Conservation (phyloP, 1,140 invertebrate genomes). For the Drosophila mauritiana region DNA sequence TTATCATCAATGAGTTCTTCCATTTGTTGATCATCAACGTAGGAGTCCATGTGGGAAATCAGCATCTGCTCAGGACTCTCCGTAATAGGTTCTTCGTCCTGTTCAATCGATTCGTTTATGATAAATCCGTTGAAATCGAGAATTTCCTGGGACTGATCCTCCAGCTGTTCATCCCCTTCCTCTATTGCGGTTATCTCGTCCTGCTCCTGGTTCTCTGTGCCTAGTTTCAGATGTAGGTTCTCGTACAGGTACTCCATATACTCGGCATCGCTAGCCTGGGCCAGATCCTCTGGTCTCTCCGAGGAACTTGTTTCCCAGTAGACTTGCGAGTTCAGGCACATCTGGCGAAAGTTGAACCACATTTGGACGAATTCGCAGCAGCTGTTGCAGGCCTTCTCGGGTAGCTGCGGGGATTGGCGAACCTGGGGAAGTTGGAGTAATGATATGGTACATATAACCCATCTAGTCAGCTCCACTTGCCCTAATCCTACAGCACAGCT, state of each 20-base stretch:
- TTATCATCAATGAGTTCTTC: constrained; percentile 20
- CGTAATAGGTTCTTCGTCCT: neutral
- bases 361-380: constrained; percentile 64
- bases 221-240: constrained; percentile 15
- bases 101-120: neutral
- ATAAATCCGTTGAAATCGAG: constrained; percentile 5
- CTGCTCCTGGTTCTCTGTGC: neutral
- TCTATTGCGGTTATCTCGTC: constrained; percentile 5
- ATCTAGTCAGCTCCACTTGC: constrained; percentile 15
- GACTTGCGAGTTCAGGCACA: constrained; percentile 73
- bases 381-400: constrained; percentile 49
- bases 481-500: constrained; percentile 65
- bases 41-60: constrained; percentile 23
- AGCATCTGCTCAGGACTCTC: neutral
- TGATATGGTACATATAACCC: neutral
- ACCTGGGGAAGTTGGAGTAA: constrained; percentile 26
- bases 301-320: constrained; percentile 50
- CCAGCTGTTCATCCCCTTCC: neutral
- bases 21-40: constrained; percentile 6
- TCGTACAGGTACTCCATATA: constrained; percentile 56
- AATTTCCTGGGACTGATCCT: constrained; percentile 2
- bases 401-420: constrained; percentile 34
- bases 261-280: constrained; percentile 35
- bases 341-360: constrained; percentile 71
- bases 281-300: constrained; percentile 21